These are phyloP conservation scores for Bucorvus abyssinicus DNA, from an alignment of 2,797 vertebrate genomes.

Conservation along the genomic window DNA sequence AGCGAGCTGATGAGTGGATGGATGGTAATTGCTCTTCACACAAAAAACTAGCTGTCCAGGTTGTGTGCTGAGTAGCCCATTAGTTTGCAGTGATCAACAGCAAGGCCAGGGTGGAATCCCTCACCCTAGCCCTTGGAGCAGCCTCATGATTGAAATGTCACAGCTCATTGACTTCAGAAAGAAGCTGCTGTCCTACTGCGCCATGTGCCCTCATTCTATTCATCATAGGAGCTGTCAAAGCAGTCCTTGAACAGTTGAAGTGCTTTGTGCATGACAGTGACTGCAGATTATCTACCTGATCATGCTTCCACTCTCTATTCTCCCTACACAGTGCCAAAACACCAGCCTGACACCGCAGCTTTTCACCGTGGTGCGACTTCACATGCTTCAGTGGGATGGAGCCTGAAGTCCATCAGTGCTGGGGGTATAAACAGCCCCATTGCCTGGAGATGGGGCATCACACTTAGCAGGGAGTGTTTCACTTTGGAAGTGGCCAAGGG, in stretches of 20 bases:
- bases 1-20: not conserved
- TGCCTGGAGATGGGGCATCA: not conserved
- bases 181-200: not conserved
- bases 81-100: not conserved
- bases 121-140: not conserved
- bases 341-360: not conserved
- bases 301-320: not conserved
- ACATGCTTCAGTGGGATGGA: not conserved
- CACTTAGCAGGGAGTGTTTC: not conserved
- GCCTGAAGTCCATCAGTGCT: not conserved
- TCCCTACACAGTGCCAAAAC: rapidly evolving
- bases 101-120: not conserved
- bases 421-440: not conserved
- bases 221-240: not conserved
- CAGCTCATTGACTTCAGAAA: not conserved
- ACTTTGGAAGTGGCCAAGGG: not conserved
- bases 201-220: not conserved
- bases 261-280: not conserved
- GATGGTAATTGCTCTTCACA: not conserved
- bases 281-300: not conserved
- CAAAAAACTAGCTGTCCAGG: not conserved
- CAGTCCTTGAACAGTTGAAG: not conserved
- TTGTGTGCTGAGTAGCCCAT: rapidly evolving
- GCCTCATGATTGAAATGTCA: not conserved
- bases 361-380: rapidly evolving